Evolutionary conservation across 2,797 vertebrate genomes (phyloP).

Genomic region (Spinibarbus caldwelli): DNA sequence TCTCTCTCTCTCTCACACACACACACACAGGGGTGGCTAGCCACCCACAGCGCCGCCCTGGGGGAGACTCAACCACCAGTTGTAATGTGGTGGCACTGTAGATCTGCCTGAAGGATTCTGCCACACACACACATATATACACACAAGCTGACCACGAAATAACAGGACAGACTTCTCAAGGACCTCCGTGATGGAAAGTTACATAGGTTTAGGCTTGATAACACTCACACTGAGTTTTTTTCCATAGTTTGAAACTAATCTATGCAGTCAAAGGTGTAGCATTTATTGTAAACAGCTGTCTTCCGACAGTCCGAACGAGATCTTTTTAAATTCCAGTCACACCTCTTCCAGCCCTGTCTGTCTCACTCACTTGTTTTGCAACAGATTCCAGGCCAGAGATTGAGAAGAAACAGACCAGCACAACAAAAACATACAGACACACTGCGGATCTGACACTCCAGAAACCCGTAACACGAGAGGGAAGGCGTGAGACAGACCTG

Average conservation of each 20-base stretch:
- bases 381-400: constrained; percentile 88
- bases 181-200: constrained; percentile 33
- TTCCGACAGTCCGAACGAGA: background rate
- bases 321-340: background rate
- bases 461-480: constrained; percentile 78
- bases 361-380: constrained; percentile 79
- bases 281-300: constrained; percentile 28
- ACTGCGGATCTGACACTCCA: constrained; percentile 69
- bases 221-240: constrained; percentile 10
- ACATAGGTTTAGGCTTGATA: constrained; percentile 28
- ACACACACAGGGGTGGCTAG: constrained; percentile 17
- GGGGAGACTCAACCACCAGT: constrained; percentile 54
- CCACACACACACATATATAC: constrained; percentile 47
- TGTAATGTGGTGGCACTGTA: constrained; percentile 45
- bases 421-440: constrained; percentile 49
- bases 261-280: constrained; percentile 16
- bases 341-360: constrained; percentile 6
- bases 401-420: constrained; percentile 43
- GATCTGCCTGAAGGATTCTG: constrained; percentile 52
- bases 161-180: constrained; percentile 37
- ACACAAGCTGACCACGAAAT: constrained; percentile 45
- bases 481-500: constrained; percentile 88
- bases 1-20: constrained; percentile 26
- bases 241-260: constrained; percentile 8
- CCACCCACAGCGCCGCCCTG: constrained; percentile 55